These are phyloP conservation scores for Drosophila orena DNA, from an alignment of 1,140 invertebrate genomes.

Conservation along the genomic window DNA sequence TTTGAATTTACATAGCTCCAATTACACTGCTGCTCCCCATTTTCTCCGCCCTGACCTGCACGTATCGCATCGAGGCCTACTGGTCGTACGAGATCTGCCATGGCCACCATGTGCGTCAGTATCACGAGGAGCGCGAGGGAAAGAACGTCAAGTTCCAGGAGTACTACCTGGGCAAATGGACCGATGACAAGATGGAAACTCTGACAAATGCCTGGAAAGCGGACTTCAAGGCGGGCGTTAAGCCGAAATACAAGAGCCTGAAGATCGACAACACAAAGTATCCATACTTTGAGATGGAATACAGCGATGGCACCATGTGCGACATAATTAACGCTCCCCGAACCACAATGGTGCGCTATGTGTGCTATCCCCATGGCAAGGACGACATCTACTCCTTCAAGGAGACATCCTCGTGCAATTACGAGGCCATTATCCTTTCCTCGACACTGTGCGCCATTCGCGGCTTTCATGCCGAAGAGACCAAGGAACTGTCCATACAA, in stretches of 20 bases:
- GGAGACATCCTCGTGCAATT: slow-evolving; percentile 97
- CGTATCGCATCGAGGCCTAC: slow-evolving; percentile 95
- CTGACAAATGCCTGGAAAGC: slow-evolving; percentile 85
- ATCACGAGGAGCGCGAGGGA: slow-evolving; percentile 97
- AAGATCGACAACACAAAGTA: slow-evolving; percentile 94
- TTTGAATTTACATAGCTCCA: slow-evolving; percentile 85
- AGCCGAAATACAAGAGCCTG: slow-evolving; percentile 86
- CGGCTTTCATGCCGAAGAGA: slow-evolving; percentile 93
- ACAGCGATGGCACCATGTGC: slow-evolving; percentile 94
- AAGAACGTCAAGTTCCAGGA: slow-evolving; percentile 93
- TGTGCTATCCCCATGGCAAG: slow-evolving; percentile 93
- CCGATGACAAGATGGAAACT: slow-evolving; percentile 87
- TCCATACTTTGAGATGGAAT: slow-evolving; percentile 93
- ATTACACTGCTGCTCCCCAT: slow-evolving; percentile 91
- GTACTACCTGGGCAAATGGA: slow-evolving; percentile 92
- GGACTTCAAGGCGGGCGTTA: slow-evolving; percentile 81
- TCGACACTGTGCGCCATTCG: slow-evolving; percentile 95
- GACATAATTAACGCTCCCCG: slow-evolving; percentile 94
- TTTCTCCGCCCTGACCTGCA: slow-evolving; percentile 91
- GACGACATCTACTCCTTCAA: slow-evolving; percentile 97
- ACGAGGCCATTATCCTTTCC: slow-evolving; percentile 95
- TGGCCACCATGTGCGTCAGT: slow-evolving; percentile 95
- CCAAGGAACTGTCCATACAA: slow-evolving; percentile 92
- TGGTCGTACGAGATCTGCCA: slow-evolving; percentile 99
- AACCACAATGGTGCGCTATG: slow-evolving; percentile 92